Conservation (phyloP, 2,797 vertebrate species). For the Liasis olivaceus region DNA sequence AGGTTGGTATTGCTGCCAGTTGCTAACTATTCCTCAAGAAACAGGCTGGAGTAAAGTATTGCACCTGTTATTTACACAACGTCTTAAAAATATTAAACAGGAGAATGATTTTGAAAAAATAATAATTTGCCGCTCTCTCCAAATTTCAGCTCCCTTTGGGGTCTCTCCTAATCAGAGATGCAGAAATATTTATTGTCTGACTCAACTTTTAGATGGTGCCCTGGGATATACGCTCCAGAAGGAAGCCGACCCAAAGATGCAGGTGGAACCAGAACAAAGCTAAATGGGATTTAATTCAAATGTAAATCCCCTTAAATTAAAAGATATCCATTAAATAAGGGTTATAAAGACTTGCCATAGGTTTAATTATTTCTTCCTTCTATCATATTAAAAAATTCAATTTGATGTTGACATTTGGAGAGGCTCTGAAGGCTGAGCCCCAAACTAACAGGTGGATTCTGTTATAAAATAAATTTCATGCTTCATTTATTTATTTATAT, state of each 20-base stretch:
- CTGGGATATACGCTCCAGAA: not conserved
- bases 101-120: not conserved
- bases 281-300: not conserved
- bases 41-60: not conserved
- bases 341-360: not conserved
- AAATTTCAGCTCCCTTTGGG: not conserved
- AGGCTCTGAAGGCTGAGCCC: not conserved
- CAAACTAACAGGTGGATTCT: not conserved
- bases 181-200: not conserved
- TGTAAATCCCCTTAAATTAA: not conserved
- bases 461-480: not conserved
- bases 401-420: not conserved
- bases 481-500: not conserved
- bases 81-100: not conserved
- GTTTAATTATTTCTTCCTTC: not conserved
- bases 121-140: not conserved
- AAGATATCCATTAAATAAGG: not conserved
- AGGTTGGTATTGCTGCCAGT: not conserved
- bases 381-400: not conserved
- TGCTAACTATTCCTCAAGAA: not conserved
- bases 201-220: not conserved
- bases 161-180: not conserved
- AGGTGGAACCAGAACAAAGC: not conserved
- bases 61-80: not conserved
- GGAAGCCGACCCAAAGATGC: not conserved